Evolutionary conservation across 2,888 invertebrate genomes (phyloP), one percentile per base, ranked within the genome.

Genomic region (Hirtodrosophila trivittata): DNA sequence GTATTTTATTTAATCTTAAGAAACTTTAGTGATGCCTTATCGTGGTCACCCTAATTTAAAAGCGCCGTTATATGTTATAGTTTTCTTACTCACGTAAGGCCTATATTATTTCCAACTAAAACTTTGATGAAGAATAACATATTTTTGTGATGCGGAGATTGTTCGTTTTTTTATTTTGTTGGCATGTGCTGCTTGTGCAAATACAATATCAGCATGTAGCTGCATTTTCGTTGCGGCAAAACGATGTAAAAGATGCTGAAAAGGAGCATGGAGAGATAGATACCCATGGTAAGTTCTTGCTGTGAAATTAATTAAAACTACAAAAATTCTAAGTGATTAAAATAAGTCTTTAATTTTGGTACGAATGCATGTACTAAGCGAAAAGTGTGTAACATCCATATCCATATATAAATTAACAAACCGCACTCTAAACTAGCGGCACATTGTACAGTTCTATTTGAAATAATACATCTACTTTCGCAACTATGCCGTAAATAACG

Each of bases 171-270:
- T 38, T 58, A 0, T 12, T 77, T 5, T 59, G 26, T 32, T 81
- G 28, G 26, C 42, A 59, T 12, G 3, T 74, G 7, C n/a, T 69
- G 25, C 0, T 63, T 18, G 28, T 66, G 16, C 8, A 26, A 32
- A 8, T 30, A 13, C 46, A 60, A 14, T 6, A 42, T 10, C 1
- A 43, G n/a, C 10, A 30, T 21, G 45, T 45, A 5, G 16, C 21
- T 3, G 58, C 75, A 4, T 77, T 66, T 66, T 64, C 80, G 0
- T 45, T 75, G 10, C 60, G 83, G 0, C 55, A 85, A 26, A 80
- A 77, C 45, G 66, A 77, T 41, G 21, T 65, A 1, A 25, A 68
- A 33, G n/a, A 0, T 12, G 5, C 6, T 0, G 35, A 54, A 30
- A n/a, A 51, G 6, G 13, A 63, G 1, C 33, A 49, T 12, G 32